A percentile compares a stretch with the other conserved stretches of the same genome.
These are phyloP conservation scores for Procambarus virginalis DNA, from an alignment of 1,140 invertebrate genomes.

Conservation along the genomic window DNA sequence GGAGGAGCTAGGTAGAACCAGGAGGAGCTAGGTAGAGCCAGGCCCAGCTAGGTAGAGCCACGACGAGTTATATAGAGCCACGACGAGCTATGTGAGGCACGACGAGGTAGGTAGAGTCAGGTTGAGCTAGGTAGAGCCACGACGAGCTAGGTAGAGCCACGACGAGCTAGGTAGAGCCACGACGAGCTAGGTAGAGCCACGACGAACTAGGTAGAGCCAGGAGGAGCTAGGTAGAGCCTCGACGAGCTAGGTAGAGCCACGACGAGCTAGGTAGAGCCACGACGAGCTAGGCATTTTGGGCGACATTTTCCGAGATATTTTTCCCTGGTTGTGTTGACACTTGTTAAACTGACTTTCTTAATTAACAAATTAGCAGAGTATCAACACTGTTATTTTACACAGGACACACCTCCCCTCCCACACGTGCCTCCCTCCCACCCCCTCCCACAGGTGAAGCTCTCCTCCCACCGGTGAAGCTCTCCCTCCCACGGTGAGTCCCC, in stretches of 20 bases:
- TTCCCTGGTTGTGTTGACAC: background rate
- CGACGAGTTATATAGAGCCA: too few species aligned
- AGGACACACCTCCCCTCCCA: background rate
- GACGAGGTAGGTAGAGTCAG: too few species aligned
- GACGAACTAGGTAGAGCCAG: background rate
- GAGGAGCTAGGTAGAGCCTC: background rate
- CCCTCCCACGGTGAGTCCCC: background rate
- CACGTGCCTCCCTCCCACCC: background rate
- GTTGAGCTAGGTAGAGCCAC: too few species aligned
- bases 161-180: background rate
- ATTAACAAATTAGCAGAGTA: conserved; percentile 16
- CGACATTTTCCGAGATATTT: conserved; percentile 4
- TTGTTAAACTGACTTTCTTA: background rate
- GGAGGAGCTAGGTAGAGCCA: too few species aligned
- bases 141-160: background rate
- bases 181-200: background rate
- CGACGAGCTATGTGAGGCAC: too few species aligned
- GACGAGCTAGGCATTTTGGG: background rate
- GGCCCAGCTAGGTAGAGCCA: too few species aligned
- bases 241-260: background rate
- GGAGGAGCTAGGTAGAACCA: too few species aligned
- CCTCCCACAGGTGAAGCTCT: too few species aligned
- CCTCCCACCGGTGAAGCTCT: background rate
- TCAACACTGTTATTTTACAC: conserved; percentile 9
- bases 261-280: background rate